These are phyloP conservation scores for Trematomus loennbergii DNA, from an alignment of 2,113 vertebrate species.

Conservation along the genomic window DNA sequence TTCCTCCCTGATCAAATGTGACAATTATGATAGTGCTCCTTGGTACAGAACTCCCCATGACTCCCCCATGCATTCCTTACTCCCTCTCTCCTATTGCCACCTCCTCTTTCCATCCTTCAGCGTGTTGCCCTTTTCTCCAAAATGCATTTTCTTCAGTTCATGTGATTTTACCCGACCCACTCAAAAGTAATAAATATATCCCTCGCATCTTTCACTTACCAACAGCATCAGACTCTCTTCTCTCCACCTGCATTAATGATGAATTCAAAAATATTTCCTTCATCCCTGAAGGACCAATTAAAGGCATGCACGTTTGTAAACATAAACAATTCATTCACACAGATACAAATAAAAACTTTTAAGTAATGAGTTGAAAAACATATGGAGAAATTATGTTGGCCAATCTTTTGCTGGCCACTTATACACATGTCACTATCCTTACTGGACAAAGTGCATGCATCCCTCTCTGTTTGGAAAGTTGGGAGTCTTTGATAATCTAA, in stretches of 20 bases:
- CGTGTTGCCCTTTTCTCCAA: conserved; percentile 46
- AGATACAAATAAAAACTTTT: not conserved
- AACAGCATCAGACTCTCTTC: not conserved
- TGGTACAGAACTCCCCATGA: conserved; percentile 66
- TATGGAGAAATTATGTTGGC: not conserved
- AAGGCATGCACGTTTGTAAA: not conserved
- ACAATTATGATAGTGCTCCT: conserved; percentile 80
- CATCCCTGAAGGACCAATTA: not conserved
- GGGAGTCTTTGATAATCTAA: not conserved
- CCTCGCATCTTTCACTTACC: not conserved
- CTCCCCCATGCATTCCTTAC: conserved; percentile 41
- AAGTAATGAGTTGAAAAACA: not conserved
- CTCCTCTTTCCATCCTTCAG: conserved; percentile 55
- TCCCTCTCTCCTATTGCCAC: conserved; percentile 44
- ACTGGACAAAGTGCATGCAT: no score
- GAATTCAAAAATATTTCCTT: not conserved
- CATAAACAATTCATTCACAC: not conserved
- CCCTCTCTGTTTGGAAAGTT: no score
- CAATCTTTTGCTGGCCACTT: not conserved
- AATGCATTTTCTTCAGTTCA: conserved; percentile 25
- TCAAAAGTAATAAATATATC: not conserved
- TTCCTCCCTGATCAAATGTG: conserved; percentile 81
- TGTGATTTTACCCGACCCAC: not conserved
- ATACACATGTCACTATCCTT: no score
- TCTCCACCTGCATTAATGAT: conserved; percentile 2